phyloP scores from a whole-genome alignment of 2,113 vertebrate species.

The Progne subis region DNA sequence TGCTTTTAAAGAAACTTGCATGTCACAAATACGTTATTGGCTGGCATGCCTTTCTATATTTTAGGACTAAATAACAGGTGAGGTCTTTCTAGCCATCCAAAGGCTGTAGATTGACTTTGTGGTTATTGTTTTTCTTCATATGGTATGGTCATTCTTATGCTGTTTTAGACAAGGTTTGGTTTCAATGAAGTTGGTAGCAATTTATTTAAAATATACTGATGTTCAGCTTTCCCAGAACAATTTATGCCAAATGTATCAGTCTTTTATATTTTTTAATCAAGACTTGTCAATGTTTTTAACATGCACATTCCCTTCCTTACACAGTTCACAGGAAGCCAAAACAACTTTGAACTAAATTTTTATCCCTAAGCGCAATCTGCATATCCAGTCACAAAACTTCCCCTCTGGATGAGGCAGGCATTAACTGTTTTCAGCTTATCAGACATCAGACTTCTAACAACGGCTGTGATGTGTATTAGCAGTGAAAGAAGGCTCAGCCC shows the following conservation, averaged over 20 bases:
- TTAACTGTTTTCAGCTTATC: background rate
- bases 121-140: background rate
- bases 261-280: background rate
- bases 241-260: background rate
- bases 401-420: background rate
- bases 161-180: background rate
- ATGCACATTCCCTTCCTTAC: background rate
- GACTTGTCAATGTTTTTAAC: background rate
- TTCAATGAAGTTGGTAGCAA: background rate
- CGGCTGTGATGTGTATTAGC: accelerated
- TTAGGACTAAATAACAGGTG: background rate
- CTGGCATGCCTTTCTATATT: background rate
- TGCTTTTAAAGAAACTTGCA: background rate
- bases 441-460: background rate
- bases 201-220: background rate
- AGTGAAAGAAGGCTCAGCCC: background rate
- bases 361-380: background rate
- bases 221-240: background rate
- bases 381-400: background rate
- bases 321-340: background rate
- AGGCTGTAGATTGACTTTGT: background rate
- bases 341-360: background rate
- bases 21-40: background rate
- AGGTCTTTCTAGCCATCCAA: background rate
- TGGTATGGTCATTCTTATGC: background rate